Conservation (phyloP, 2,888 invertebrate genomes). For the Diploptera punctata region DNA sequence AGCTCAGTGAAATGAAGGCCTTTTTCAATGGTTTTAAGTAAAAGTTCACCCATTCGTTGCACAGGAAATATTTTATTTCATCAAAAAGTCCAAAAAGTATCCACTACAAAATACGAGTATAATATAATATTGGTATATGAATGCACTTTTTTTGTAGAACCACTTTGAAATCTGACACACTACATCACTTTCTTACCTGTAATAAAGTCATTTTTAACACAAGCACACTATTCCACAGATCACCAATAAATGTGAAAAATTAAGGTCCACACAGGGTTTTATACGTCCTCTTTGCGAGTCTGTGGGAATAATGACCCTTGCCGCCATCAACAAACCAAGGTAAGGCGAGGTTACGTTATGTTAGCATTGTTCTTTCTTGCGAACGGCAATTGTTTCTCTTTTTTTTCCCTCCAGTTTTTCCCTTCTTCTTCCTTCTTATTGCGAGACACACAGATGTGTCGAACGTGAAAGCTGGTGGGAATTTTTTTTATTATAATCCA, state of each 20-base stretch:
- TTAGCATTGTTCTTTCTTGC: slow-evolving; percentile 13
- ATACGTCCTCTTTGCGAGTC: slow-evolving; percentile 18
- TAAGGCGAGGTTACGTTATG: slow-evolving; percentile 15
- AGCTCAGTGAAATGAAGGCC: no score
- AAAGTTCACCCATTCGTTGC: no score
- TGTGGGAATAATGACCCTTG: slow-evolving; percentile 16
- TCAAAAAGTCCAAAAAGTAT: no score
- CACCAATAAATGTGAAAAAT: neutral
- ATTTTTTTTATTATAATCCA: no score
- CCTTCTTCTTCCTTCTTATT: neutral
- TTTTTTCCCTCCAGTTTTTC: neutral
- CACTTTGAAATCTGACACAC: neutral
- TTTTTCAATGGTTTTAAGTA: no score
- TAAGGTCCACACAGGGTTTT: slow-evolving; percentile 1
- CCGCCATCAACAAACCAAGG: slow-evolving; percentile 4
- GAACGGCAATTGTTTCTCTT: neutral
- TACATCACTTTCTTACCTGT: slow-evolving; percentile 8
- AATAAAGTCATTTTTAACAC: slow-evolving; percentile 1
- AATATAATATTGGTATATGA: no score
- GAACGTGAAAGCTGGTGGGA: neutral
- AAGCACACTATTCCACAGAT: neutral
- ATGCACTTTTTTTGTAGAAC: no score
- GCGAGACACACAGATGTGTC: neutral
- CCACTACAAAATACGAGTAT: no score
- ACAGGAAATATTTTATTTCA: no score